Evolutionary conservation across 1,140 invertebrate species (phyloP), one percentile per base, ranked within the genome.

Genomic region (Andricus grossulariae): DNA sequence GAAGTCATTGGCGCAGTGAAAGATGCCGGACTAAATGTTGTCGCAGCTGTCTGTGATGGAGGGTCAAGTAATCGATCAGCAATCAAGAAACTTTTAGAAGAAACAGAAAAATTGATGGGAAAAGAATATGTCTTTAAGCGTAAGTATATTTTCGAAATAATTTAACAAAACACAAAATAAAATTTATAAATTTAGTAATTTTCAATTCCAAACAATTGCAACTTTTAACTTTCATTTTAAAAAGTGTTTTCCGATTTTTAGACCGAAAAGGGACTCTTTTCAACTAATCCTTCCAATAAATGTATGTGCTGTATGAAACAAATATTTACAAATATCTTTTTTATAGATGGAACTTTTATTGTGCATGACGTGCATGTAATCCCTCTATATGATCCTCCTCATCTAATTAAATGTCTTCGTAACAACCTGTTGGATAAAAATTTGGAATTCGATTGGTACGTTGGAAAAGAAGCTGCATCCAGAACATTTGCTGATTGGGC

Each of bases 11-110:
- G 8, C 8, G 45, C 45, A 5, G 45, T 50, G 13, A 19, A 50
- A 49, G 49, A 71, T 71, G 45, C 39, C 1, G 18, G 39, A 50
- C 50, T 75, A n/a, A 49, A 45, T 49, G 19, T 49, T 13, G 25
- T 75, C 71, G 70, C 74, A 15, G 73, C 77, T 3, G 75, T 80
- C 3, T 83, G 77, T 21, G 79, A 83, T 73, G 77, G 76, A 66
- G 75, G 78, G 13, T 51, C 77, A 2, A 57, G 72, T 21, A 80
- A 80, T 70, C 49, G 50, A 2, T 32, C 50, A 7, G 71, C 75
- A 19, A 75, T 83, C 7, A 83, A 80, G 54, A 49, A 1, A 3
- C 39, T 76, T 18, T 2, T 70, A 3, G 2, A 25, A 51, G 18
- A 57, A 4, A 57, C 54, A 8, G 11, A 21, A 6, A 21, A 21